Evolutionary conservation across 2,797 vertebrate genomes (phyloP).

Genomic region (Falco concolor): DNA sequence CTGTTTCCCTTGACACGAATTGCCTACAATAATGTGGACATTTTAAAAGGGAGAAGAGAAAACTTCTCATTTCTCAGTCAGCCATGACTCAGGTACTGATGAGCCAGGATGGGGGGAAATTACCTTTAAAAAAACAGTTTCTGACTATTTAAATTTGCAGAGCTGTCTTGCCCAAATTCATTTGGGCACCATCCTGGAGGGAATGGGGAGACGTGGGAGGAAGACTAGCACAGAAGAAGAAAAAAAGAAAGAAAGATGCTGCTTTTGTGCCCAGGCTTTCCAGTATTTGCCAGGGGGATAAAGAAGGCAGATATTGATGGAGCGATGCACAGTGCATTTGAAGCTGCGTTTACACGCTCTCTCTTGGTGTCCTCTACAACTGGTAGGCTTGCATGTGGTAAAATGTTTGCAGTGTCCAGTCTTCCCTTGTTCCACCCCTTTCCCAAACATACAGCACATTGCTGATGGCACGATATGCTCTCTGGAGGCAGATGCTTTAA

Average conservation of each 20-base stretch:
- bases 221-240: background rate
- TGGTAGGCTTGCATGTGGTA: background rate
- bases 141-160: background rate
- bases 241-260: background rate
- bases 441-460: background rate
- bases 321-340: background rate
- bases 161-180: background rate
- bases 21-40: background rate
- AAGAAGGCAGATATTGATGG: background rate
- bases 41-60: background rate
- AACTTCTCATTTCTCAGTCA: background rate
- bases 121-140: background rate
- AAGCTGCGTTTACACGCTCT: background rate
- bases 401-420: background rate
- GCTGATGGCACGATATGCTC: background rate
- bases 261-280: background rate
- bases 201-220: background rate
- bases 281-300: background rate
- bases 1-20: background rate
- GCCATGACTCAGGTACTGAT: background rate
- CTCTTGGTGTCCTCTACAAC: background rate
- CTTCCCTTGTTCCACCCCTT: background rate
- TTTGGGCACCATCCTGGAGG: background rate
- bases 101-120: background rate
- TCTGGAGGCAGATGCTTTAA: background rate